phyloP scores from a whole-genome alignment of 2,888 invertebrate genomes.

The Ophonus ardosiacus region DNA sequence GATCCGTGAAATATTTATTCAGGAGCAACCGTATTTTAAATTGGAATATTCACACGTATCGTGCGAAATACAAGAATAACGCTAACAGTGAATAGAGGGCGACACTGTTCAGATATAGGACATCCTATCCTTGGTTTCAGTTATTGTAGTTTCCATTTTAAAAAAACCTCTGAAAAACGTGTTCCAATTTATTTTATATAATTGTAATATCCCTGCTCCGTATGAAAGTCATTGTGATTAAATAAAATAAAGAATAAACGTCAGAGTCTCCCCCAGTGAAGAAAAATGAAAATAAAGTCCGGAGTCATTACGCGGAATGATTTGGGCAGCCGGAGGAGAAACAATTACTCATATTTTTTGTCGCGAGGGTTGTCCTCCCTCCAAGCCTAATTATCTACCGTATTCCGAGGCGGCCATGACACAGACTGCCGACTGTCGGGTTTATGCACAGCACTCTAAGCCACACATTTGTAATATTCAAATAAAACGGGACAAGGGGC shows the following conservation, averaged over 20 bases:
- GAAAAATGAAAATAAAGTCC: slow-evolving; percentile 28
- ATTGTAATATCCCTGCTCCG: not conserved
- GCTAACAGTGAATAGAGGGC: not conserved
- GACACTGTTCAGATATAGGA: not conserved
- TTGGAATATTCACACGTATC: slow-evolving; percentile 60
- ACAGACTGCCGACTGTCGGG: not conserved
- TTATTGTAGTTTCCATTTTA: not conserved
- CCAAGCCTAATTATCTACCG: slow-evolving; percentile 32
- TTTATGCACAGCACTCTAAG: slow-evolving; percentile 9
- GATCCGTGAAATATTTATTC: slow-evolving; percentile 60
- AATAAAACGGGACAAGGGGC: not conserved
- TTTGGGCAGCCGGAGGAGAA: slow-evolving; percentile 24
- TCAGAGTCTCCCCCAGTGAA: not conserved
- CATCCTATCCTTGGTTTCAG: too few species aligned
- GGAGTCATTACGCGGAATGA: slow-evolving; percentile 21
- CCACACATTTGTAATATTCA: slow-evolving; percentile 36
- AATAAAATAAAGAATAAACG: slow-evolving; percentile 34
- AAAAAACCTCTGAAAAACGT: not conserved
- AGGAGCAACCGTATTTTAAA: slow-evolving; percentile 55
- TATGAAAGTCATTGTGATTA: slow-evolving; percentile 16
- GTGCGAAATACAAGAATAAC: slow-evolving; percentile 36
- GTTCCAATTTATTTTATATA: not conserved
- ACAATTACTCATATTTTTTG: slow-evolving; percentile 44
- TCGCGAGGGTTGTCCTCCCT: slow-evolving; percentile 24
- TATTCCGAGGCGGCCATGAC: slow-evolving; percentile 4